Evolutionary conservation across 2,113 vertebrate species (phyloP).

Genomic region (Urocolius indicus): DNA sequence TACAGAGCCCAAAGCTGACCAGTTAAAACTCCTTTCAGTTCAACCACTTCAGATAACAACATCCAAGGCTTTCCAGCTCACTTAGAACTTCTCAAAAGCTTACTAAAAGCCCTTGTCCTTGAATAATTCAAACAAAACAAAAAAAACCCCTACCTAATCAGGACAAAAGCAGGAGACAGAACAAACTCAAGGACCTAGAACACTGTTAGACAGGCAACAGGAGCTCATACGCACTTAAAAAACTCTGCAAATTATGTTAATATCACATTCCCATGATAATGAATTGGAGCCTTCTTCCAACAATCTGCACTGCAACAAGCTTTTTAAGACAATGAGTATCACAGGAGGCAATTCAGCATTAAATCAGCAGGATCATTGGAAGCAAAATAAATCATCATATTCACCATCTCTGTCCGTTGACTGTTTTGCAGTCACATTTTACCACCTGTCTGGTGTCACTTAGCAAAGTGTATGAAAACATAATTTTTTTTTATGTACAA

Average conservation of each 20-base stretch:
- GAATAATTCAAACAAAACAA: not conserved
- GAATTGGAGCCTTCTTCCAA: not conserved
- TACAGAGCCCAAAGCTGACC: not conserved
- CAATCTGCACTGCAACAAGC: not conserved
- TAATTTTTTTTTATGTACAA: not conserved
- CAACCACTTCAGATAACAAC: not conserved
- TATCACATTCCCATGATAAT: not conserved
- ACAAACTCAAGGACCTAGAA: not conserved
- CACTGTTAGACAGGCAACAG: not conserved
- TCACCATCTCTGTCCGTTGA: not conserved
- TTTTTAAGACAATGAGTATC: not conserved
- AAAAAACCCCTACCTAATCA: not conserved
- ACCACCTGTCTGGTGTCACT: not conserved
- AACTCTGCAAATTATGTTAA: not conserved
- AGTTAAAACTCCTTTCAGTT: not conserved
- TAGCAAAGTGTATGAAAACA: not conserved
- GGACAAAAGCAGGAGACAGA: not conserved
- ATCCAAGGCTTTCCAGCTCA: not conserved
- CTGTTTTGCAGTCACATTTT: not conserved
- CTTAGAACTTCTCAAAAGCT: not conserved
- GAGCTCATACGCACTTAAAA: not conserved
- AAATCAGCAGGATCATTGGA: not conserved
- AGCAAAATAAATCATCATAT: not conserved
- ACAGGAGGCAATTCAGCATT: not conserved
- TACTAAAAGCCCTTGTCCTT: not conserved